Base-by-base conservation (phyloP, 64 coral and sea anemone species). In the Platygyra sinensis region DNA sequence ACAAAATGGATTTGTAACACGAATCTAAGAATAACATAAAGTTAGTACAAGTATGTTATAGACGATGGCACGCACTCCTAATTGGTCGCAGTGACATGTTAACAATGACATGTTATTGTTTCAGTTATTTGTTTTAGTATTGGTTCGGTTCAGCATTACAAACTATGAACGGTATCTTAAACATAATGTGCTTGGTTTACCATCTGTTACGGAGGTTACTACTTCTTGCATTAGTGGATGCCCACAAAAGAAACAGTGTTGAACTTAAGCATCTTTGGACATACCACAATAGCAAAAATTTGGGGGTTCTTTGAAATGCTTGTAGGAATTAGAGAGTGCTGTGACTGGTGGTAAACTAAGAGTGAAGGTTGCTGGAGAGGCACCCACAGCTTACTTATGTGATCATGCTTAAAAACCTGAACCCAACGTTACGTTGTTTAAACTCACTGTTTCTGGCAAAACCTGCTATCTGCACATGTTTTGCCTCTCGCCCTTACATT, bases 351-450 rank as follows among this genome's bases (percentile, higher is more conserved):
- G 62, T 90, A 94, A 4, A 29, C 11, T 24, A 94, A 86, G 1
- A 94, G 46, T 25, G 93, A 94, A 17, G 87, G 93, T 24, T 86
- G 78, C 7, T 80, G 60, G 18, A 86, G 10, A 17, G 93, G 93
- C 0, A 94, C 75, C 93, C 93, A 90, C 17, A 94, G 25, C 51
- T 90, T 90, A 24, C 93, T 94, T 2, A 94, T 94, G 64, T 78
- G 77, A 30, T 94, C 88, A 94, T 94, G 93, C 24, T 61, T 52
- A 15, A 90, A 90, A 29, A 94, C 87, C 24, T 94, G 80, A 38
- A 0, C n/a, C 93, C 93, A 94, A 18, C 75, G 10, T 22, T 69
- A 18, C 75, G 10, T 22, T 69, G n/a, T 52, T 94, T 94, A 73
- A 10, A 80, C 22, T 19, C 25, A 49, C 54, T 94, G 33, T 94